Evolutionary conservation across 2,113 vertebrate genomes (phyloP).

Genomic region (Psephotus haematonotus): DNA sequence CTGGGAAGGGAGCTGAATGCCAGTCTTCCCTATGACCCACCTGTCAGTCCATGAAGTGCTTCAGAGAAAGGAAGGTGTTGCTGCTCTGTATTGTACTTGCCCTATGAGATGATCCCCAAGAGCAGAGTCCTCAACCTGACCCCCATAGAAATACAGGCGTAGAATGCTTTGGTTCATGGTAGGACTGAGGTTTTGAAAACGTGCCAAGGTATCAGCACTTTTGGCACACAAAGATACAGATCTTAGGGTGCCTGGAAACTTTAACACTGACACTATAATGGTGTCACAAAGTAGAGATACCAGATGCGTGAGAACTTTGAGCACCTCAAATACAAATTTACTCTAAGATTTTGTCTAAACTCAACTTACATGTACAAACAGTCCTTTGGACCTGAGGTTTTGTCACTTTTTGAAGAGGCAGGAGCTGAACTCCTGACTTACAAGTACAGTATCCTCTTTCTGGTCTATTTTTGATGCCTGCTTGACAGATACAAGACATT

Average conservation of each 20-base stretch:
- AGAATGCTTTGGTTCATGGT: rapidly evolving
- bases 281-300: background rate
- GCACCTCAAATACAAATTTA: background rate
- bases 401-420: background rate
- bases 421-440: background rate
- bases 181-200: background rate
- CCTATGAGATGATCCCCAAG: background rate
- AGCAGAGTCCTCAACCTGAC: background rate
- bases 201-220: background rate
- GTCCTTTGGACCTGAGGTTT: background rate
- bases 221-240: background rate
- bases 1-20: background rate
- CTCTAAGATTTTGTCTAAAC: background rate
- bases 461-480: background rate
- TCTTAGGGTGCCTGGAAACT: background rate
- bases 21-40: background rate
- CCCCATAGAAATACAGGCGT: rapidly evolving
- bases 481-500: background rate
- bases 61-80: background rate
- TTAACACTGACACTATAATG: background rate
- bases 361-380: background rate
- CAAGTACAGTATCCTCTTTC: background rate
- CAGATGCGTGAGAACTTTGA: background rate
- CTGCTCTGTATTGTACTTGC: background rate
- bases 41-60: background rate